phyloP scores from a whole-genome alignment of 35 echinoderm and acorn worm genomes.

The Ophiothrix spiculata region DNA sequence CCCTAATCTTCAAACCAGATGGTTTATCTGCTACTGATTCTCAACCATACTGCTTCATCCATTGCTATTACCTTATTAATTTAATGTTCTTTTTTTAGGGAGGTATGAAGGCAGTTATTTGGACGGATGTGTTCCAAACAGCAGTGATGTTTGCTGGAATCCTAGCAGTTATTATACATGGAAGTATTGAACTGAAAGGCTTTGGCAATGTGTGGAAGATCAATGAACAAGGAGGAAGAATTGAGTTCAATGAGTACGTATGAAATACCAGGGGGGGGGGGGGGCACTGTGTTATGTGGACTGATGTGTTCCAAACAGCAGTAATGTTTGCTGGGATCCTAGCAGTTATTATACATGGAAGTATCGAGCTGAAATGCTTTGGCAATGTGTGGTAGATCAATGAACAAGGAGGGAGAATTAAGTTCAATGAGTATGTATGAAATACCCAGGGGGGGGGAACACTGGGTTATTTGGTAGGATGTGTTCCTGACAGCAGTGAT shows the following conservation, averaged over 20 bases:
- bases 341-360: constrained; percentile 72
- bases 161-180: constrained; percentile 73
- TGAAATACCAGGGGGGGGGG: constrained; percentile 52
- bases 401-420: constrained; percentile 46
- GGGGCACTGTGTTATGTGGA: constrained; percentile 71
- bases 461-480: constrained; percentile 74
- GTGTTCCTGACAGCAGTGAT: constrained; percentile 68
- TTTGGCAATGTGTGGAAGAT: constrained; percentile 69
- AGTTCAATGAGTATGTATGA: constrained; percentile 53
- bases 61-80: no score
- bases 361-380: constrained; percentile 45
- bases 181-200: constrained; percentile 36
- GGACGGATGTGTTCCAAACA: constrained; percentile 80
- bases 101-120: constrained; percentile 79
- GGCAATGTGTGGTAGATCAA: constrained; percentile 65
- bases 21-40: no score
- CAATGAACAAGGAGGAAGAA: constrained; percentile 50
- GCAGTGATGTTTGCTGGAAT: constrained; percentile 54
- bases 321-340: constrained; percentile 60
- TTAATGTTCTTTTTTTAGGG: no score
- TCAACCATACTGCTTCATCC: no score
- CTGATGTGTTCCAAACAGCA: constrained; percentile 71
- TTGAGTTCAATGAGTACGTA: constrained; percentile 55
- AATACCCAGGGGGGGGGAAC: constrained; percentile 59
- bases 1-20: no score